Evolutionary conservation across 1,140 invertebrate species (phyloP).

Genomic region (Heliothis subflexa): DNA sequence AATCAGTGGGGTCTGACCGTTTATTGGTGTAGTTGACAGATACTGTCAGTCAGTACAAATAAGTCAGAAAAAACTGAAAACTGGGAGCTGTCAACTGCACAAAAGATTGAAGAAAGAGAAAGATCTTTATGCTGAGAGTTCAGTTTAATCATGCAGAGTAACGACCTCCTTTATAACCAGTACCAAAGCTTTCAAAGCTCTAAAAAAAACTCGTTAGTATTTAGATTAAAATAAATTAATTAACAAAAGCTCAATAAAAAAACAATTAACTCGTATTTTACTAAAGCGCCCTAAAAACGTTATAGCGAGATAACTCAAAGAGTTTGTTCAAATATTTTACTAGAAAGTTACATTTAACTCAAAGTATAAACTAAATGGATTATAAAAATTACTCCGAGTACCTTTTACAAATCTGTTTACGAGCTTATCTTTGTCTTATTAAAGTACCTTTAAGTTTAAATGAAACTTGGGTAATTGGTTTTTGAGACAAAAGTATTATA

Average conservation of each 20-base stretch:
- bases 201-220: no score
- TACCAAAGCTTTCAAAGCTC: no score
- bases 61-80: no score
- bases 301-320: background rate
- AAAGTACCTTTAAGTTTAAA: slow-evolving; percentile 20
- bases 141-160: no score
- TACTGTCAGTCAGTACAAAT: no score
- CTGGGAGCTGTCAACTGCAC: no score
- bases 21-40: no score
- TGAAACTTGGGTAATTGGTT: slow-evolving; percentile 20
- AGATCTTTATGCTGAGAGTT: background rate
- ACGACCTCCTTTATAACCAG: no score
- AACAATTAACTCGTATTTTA: slow-evolving; percentile 1
- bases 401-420: slow-evolving; percentile 38
- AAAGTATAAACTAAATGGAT: slow-evolving; percentile 22
- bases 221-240: background rate
- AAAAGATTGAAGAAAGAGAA: no score
- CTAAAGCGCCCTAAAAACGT: background rate
- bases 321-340: slow-evolving; percentile 11
- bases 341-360: slow-evolving; percentile 10
- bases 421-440: slow-evolving; percentile 33
- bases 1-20: no score
- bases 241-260: slow-evolving; percentile 8
- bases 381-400: slow-evolving; percentile 28
- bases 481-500: slow-evolving; percentile 12